Evolutionary conservation across 2,113 vertebrate species (phyloP).

Genomic region (Todiramphus chloris): DNA sequence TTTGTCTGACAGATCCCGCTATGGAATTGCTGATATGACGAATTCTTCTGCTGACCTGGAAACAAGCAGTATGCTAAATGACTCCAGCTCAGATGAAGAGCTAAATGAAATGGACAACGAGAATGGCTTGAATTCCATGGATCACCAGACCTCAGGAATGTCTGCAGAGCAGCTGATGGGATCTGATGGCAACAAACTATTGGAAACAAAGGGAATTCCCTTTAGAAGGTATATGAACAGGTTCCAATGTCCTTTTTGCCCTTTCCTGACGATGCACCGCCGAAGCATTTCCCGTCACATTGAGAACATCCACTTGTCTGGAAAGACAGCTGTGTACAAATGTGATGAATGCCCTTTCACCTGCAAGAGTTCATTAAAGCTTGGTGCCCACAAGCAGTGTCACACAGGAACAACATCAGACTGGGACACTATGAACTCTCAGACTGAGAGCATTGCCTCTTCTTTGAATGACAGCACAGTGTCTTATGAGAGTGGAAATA

Average conservation of each 20-base stretch:
- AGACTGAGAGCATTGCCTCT: constrained; percentile 81
- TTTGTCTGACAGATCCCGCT: constrained; percentile 86
- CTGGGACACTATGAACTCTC: constrained; percentile 89
- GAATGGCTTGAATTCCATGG: constrained; percentile 85
- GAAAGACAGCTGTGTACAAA: constrained; percentile 95
- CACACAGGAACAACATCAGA: constrained; percentile 84
- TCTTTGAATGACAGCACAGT: constrained; percentile 79
- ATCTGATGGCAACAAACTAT: constrained; percentile 92
- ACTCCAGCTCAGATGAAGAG: constrained; percentile 95
- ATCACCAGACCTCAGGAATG: constrained; percentile 83
- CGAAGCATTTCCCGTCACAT: constrained; percentile 97
- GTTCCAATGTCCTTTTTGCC: constrained; percentile 98
- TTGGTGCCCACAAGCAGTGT: constrained; percentile 92
- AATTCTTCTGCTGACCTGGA: constrained; percentile 84
- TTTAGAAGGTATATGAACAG: constrained; percentile 95
- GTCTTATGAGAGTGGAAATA: constrained; percentile 82
- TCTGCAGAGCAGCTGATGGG: constrained; percentile 91
- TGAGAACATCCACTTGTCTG: constrained; percentile 96
- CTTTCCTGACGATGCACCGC: constrained; percentile 95
- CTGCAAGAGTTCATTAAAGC: constrained; percentile 93
- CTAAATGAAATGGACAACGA: constrained; percentile 90
- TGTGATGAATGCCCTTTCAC: constrained; percentile 96
- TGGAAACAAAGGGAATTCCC: constrained; percentile 96
- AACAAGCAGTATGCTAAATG: constrained; percentile 83
- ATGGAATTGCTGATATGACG: constrained; percentile 83